Evolutionary conservation across 2,113 vertebrate species (phyloP).

Genomic region (Mastomys coucha): DNA sequence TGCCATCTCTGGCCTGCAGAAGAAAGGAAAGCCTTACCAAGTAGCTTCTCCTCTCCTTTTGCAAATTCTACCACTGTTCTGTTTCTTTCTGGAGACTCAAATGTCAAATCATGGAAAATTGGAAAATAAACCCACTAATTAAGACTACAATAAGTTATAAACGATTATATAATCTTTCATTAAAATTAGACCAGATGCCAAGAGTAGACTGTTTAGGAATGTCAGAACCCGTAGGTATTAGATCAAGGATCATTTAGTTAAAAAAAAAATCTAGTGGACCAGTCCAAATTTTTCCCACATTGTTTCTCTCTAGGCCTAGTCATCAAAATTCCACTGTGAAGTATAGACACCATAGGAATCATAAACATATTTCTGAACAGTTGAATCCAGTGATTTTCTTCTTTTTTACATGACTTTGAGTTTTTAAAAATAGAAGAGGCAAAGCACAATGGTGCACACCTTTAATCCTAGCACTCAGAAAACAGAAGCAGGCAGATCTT

Average conservation of each 20-base stretch:
- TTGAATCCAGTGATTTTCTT: slow-evolving; percentile 12
- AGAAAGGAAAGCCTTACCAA: background rate
- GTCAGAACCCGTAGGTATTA: background rate
- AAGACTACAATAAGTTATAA: background rate
- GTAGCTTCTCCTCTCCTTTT: slow-evolving; percentile 3
- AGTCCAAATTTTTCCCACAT: background rate
- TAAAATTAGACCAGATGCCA: slow-evolving; percentile 20
- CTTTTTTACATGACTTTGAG: background rate
- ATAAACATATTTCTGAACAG: slow-evolving; percentile 21
- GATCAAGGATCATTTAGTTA: background rate
- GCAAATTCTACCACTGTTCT: background rate
- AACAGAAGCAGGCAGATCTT: background rate
- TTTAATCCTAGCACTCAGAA: background rate
- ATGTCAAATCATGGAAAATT: background rate
- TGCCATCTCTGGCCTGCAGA: background rate
- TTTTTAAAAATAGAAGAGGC: slow-evolving; percentile 44
- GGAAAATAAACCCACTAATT: slow-evolving; percentile 23
- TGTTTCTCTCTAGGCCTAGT: background rate
- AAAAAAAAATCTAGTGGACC: background rate
- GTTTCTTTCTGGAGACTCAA: slow-evolving; percentile 28
- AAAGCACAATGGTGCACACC: background rate
- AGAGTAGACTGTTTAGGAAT: slow-evolving; percentile 7
- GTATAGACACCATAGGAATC: background rate
- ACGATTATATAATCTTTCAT: background rate
- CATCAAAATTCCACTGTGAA: background rate